Conservation (phyloP, 2,888 invertebrate genomes). For the Athalia circularis region DNA sequence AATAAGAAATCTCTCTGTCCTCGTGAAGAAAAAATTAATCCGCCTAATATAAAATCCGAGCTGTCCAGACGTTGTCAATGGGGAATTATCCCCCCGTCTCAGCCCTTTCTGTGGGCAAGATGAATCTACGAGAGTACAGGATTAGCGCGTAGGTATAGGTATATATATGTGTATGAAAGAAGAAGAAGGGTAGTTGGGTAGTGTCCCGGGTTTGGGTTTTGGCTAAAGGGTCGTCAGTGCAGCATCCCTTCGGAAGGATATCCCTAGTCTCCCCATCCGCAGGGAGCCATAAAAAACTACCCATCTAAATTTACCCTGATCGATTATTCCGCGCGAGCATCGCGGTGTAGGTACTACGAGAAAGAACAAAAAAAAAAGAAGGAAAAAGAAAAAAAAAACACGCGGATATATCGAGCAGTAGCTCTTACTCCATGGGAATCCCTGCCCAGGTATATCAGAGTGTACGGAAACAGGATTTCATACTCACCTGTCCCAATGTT, state of each 20-base stretch:
- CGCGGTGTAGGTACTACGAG: neutral
- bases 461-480: no score
- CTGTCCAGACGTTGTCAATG: no score
- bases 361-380: no score
- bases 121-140: slow-evolving; percentile 12
- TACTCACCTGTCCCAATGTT: no score
- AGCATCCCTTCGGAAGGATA: neutral
- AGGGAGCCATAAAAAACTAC: slow-evolving; percentile 41
- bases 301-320: slow-evolving; percentile 41
- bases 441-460: no score
- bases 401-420: no score
- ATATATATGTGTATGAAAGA: neutral
- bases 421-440: no score
- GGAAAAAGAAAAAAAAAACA: no score
- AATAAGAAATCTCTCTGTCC: no score
- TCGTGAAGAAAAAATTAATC: no score
- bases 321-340: slow-evolving; percentile 31
- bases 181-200: slow-evolving; percentile 12
- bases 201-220: neutral
- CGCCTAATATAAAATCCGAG: no score
- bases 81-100: neutral
- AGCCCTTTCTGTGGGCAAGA: neutral
- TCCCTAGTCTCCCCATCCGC: slow-evolving; percentile 1
- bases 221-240: slow-evolving; percentile 3
- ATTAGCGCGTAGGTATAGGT: neutral